These are phyloP conservation scores for Scaptomyza reducta DNA, from an alignment of 2,888 invertebrate species.

Conservation along the genomic window DNA sequence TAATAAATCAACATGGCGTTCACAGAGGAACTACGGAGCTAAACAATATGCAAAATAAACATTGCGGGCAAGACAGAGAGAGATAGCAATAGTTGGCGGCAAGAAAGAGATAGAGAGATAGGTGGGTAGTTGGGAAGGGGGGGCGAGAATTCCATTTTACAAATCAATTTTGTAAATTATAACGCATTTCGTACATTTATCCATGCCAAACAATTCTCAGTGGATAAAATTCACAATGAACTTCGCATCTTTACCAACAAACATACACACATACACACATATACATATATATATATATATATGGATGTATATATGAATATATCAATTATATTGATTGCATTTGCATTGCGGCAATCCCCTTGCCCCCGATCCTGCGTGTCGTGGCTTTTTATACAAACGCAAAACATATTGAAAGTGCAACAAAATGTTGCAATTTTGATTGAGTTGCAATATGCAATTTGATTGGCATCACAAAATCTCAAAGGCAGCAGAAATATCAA, in stretches of 20 bases:
- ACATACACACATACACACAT: not conserved
- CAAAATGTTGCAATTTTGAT: constrained; percentile 75
- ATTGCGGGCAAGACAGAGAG: not conserved
- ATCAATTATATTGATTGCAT: constrained; percentile 80
- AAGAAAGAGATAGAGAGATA: not conserved
- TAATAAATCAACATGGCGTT: constrained; percentile 66
- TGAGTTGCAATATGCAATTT: constrained; percentile 55
- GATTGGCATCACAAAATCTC: constrained; percentile 34
- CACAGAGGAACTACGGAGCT: constrained; percentile 5
- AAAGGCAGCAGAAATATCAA: constrained; percentile 16
- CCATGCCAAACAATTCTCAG: constrained; percentile 46
- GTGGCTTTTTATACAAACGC: constrained; percentile 40
- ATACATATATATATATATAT: not conserved
- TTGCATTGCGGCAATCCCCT: constrained; percentile 56
- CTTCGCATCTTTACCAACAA: no score
- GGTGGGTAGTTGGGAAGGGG: not conserved
- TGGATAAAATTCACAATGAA: constrained; percentile 37
- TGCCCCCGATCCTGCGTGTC: not conserved
- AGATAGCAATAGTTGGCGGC: not conserved
- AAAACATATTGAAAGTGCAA: constrained; percentile 56
- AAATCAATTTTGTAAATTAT: constrained; percentile 68
- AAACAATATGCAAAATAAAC: constrained; percentile 3
- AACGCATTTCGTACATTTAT: constrained; percentile 50
- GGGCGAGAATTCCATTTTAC: constrained; percentile 46
- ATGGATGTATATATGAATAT: constrained; percentile 11